Conservation (phyloP, 2,888 invertebrate species). For the Agriopis leucophaearia region DNA sequence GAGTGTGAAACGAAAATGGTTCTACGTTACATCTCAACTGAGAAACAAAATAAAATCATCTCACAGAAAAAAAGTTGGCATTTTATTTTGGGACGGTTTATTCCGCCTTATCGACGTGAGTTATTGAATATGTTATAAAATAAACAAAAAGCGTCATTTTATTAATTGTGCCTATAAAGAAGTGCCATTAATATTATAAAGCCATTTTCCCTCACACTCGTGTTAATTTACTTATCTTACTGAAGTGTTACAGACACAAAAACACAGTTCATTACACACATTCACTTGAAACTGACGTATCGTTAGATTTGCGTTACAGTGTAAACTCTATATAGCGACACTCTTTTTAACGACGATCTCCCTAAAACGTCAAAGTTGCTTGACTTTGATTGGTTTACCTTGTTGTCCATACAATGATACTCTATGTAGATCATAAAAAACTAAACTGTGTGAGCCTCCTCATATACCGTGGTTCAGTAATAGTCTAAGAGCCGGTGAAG, state of each 20-base stretch:
- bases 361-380: no score
- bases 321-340: no score
- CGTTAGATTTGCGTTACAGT: slow-evolving; percentile 37
- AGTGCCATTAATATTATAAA: slow-evolving; percentile 41
- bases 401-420: no score
- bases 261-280: slow-evolving; percentile 56
- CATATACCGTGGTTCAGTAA: no score
- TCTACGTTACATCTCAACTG: slow-evolving; percentile 40
- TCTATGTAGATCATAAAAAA: no score
- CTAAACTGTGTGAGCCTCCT: no score
- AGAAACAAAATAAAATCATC: background rate
- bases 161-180: slow-evolving; percentile 21
- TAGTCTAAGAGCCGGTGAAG: no score
- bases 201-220: slow-evolving; percentile 55
- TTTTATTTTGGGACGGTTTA: slow-evolving; percentile 25
- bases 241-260: slow-evolving; percentile 74
- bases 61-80: background rate
- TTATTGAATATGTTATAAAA: slow-evolving; percentile 5
- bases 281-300: slow-evolving; percentile 46
- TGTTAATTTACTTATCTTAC: slow-evolving; percentile 61
- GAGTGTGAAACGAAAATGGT: slow-evolving; percentile 54
- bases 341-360: no score
- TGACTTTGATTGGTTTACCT: no score
- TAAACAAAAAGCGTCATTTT: background rate
- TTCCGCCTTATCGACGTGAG: slow-evolving; percentile 9